Base-by-base conservation (phyloP, 2,113 vertebrate species). In the Scalopus aquaticus region DNA sequence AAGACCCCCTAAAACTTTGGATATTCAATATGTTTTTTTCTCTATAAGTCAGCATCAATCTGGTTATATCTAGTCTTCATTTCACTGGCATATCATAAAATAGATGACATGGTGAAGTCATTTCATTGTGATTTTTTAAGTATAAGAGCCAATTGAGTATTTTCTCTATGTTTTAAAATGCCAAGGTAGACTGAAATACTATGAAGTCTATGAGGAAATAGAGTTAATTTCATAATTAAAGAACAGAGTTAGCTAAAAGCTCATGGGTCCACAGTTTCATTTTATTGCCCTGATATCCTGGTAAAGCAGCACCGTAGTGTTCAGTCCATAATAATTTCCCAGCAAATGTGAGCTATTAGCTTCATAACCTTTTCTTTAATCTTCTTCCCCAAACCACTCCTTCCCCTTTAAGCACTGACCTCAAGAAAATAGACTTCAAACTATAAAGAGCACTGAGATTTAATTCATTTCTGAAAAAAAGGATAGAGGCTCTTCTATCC, bases 191-290 rank as follows among this genome's bases (percentile, higher is more conserved):
- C 60, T 39, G 39, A n/a, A 56, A 74, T 51, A 91, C 78, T 46
- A 28, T 70, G 15, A 70, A 70, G 20, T 56, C 15, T 56, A 56
- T 80, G 74, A 89, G 90, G 70, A 93, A 22, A 84, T 35, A 64
- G 91, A 95, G 89, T 96, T 95, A 88, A 95, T 96, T 93, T 91
- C 24, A 46, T 85, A 95, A 73, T 96, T 94, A 86, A 88, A 82
- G 69, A 91, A 70, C 8, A 49, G 67, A 85, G 37, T 91, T 54
- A 82, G 46, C 67, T 84, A 28, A 69, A 85, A 65, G 26, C 67
- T 86, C 51, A 60, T 22, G 24, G 17, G 32, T 74, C 26, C 19
- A 81, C 64, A 88, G 22, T 80, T 94, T 94, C 20, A 11, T 78
- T 82, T 83, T 44, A 79, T 89, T 87, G 44, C 35, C n/a, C 5